Conservation (phyloP, 2,797 vertebrate species). For the Naso thynnoides region DNA sequence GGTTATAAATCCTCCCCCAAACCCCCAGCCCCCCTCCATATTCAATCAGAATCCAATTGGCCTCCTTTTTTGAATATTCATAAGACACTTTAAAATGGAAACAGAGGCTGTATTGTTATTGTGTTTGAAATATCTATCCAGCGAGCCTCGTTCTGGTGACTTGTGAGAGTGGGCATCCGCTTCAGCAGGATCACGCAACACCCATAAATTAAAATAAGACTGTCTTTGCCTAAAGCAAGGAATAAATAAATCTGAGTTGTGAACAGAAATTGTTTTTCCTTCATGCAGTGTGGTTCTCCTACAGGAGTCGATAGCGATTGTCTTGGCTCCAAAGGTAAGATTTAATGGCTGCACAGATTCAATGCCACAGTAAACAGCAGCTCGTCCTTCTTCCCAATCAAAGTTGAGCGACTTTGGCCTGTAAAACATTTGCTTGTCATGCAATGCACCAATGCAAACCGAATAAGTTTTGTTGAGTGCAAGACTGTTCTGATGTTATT, state of each 20-base stretch:
- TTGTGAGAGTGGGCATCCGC: constrained; percentile 70
- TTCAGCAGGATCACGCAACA: constrained; percentile 74
- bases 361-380: constrained; percentile 52
- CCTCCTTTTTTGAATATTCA: constrained; percentile 81
- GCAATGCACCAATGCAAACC: constrained; percentile 18
- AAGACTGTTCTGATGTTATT: not conserved
- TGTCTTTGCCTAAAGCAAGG: constrained; percentile 81
- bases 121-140: constrained; percentile 70
- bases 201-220: constrained; percentile 84
- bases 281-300: constrained; percentile 74
- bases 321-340: constrained; percentile 77
- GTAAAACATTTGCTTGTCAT: constrained; percentile 31
- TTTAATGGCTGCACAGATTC: constrained; percentile 72
- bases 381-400: constrained; percentile 55
- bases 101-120: constrained; percentile 69
- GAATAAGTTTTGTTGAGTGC: not conserved
- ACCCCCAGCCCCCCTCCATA: constrained; percentile 43
- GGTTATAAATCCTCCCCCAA: constrained; percentile 48
- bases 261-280: constrained; percentile 80
- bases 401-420: constrained; percentile 38
- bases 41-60: constrained; percentile 69
- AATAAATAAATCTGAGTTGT: constrained; percentile 84
- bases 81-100: constrained; percentile 71
- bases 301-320: constrained; percentile 74
- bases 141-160: constrained; percentile 64